Base-by-base conservation (phyloP, 2,797 vertebrate genomes). In the Neosilurus mollespiculum region DNA sequence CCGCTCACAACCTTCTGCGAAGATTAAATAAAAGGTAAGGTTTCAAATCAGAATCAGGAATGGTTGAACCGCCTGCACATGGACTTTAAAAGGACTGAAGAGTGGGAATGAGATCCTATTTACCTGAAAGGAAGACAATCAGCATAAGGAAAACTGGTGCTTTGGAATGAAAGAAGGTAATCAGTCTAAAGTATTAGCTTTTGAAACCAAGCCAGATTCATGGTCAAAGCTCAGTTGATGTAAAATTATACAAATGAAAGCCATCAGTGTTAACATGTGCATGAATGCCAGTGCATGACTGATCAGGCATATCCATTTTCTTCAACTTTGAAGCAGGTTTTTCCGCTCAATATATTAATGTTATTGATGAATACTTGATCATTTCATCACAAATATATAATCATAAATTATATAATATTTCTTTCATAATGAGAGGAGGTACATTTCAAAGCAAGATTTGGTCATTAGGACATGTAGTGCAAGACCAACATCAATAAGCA, bases 1-100 rank as follows among this genome's bases (percentile, higher is more conserved):
- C 85, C 26, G 30, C 76, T 83, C 53, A 67, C 65, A 84, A 71
- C 82, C 71, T 84, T 87, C 76, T 85, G 71, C 53, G 75, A 71
- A 67, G 24, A 70, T 69, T 62, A 69, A 69, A 71, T 56, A 58
- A 84, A 84, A 85, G 86, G 77, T 91, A 89, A 86, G 51, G 49
- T 93, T 91, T 93, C 92, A 86, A 92, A 91, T 91, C 81, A 88
- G 87, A 77, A 75, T 14, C 80, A 84, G 87, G 78, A 82, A 88
- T 77, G 82, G 81, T 88, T 76, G 75, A 90, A 81, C 71, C 83
- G 81, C 71, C 81, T 85, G 81, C 83, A 84, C 81, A 83, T 77
- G 56, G 82, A 72, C 53, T 84, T 37, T 72, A 66, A 77, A 82
- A n/a, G 56, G 15, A 2, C 53, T 71, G 20, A 54, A 54, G 81